These are phyloP conservation scores for Phalloptychus januarius DNA, from an alignment of 2,797 vertebrate species.

Conservation along the genomic window DNA sequence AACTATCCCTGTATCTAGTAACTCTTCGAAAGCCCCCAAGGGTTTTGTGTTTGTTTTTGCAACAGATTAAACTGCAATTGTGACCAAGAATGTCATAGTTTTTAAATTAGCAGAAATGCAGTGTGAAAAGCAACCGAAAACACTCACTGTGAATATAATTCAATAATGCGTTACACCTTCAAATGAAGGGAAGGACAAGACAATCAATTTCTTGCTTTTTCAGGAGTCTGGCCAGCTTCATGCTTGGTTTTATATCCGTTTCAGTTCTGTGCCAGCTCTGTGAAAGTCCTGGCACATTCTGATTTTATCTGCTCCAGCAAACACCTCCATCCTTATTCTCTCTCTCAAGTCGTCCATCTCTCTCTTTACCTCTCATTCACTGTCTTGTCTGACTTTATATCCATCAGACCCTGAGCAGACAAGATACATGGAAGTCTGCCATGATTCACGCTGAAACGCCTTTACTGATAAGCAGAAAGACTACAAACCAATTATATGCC, in stretches of 20 bases:
- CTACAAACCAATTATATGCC: background rate
- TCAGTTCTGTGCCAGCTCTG: constrained; percentile 58
- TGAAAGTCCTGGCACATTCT: constrained; percentile 59
- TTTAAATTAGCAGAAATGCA: constrained; percentile 1
- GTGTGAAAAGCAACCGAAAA: background rate
- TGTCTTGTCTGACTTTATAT: constrained; percentile 9
- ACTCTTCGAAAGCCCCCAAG: background rate
- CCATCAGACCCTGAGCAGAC: constrained; percentile 13
- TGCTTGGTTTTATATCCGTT: constrained; percentile 46
- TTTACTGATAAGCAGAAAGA: background rate
- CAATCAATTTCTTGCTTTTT: constrained; percentile 17
- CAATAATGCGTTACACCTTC: background rate
- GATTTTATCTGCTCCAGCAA: constrained; percentile 60
- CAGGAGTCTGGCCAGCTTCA: constrained; percentile 59
- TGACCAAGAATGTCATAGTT: background rate
- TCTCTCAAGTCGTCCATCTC: constrained; percentile 6
- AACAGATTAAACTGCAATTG: background rate
- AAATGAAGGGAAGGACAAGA: constrained; percentile 12
- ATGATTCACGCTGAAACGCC: background rate
- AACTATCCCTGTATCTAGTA: background rate
- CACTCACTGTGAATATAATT: background rate
- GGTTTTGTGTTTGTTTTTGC: background rate
- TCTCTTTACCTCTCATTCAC: constrained; percentile 54
- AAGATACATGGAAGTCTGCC: background rate
- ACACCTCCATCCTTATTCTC: constrained; percentile 65